phyloP scores from a whole-genome alignment of 2,888 invertebrate genomes.

The Gerris lacustris region DNA sequence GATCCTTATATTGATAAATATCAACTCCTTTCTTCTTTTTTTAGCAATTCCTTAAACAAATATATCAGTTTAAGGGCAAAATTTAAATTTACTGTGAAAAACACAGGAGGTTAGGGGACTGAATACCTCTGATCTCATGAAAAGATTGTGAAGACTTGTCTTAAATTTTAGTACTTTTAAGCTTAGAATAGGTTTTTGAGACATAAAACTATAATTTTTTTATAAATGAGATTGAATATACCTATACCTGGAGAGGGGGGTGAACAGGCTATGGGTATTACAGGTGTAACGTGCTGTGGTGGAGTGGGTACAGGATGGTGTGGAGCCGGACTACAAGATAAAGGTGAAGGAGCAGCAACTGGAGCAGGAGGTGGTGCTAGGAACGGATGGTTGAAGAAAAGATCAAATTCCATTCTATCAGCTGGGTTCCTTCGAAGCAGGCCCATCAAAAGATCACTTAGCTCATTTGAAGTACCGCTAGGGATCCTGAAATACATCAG shows the following conservation, averaged over 20 bases:
- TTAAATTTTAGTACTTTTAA: no score
- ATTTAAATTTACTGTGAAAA: no score
- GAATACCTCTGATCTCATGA: no score
- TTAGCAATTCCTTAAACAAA: no score
- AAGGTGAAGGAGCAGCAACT: constrained; percentile 43
- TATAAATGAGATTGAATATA: no score
- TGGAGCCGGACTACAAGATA: constrained; percentile 37
- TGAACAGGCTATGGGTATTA: background rate
- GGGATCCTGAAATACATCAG: constrained; percentile 61
- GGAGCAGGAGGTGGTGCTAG: constrained; percentile 50
- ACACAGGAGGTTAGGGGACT: no score
- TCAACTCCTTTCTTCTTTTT: no score
- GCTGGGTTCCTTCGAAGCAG: constrained; percentile 82
- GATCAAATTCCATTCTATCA: constrained; percentile 91
- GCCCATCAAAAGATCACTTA: constrained; percentile 73
- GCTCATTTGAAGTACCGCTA: constrained; percentile 75
- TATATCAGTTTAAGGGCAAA: no score
- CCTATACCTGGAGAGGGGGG: constrained; percentile 1
- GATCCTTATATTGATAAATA: no score
- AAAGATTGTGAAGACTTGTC: no score
- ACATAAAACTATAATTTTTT: no score
- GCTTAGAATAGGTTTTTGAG: no score
- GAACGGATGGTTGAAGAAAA: constrained; percentile 91
- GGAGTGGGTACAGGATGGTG: constrained; percentile 34
- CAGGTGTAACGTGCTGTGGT: background rate